Base-by-base conservation (phyloP, 64 coral and sea anemone species). In the Stylophora pistillata region DNA sequence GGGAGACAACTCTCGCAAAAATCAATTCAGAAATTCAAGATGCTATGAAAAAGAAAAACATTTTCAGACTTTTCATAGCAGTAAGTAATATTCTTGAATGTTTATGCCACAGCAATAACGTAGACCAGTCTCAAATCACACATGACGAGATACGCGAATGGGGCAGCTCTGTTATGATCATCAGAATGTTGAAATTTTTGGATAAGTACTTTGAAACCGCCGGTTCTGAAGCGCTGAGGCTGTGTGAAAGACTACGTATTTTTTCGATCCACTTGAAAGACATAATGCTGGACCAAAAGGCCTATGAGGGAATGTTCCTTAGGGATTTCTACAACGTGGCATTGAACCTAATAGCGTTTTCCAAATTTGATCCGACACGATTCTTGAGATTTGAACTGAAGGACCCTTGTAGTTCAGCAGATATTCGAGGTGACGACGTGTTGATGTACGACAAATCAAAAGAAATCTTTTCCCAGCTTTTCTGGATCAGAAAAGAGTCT, bases 321-420 rank as follows among this genome's bases (percentile, higher is more conserved):
- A 52, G 34, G 1, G 75, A 78, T n/a, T 78, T 57, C 23, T 10
- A n/a, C 75, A 78, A 55, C 20, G 11, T 78, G 12, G 15, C 34
- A 55, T 25, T 26, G 75, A 78, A 52, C 56, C 53, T 78, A 9
- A 14, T 78, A 12, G 9, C 56, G 23, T 78, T 78, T 26, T 47
- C 75, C 23, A 78, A 78, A 53, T 78, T 56, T 26, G 75, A 78
- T 78, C 75, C 75, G 27, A 56, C 75, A 60, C 60, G 63, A 41
- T 17, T 81, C 16, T 30, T 81, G 78, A 81, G 78, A 81, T 81
- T 81, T 81, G 18, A 63, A n/a, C 17, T 81, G 16, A 64, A 12
- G 33, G 57, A 81, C 56, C 60, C 58, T 23, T 20, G 7, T 33
- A 65, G 41, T 13, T 64, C 78, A 14, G 9, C 17, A 1, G 0